Percentiles rank a stretch among this genome's conserved stretches.
phyloP scores from a whole-genome alignment of 1,140 invertebrate species.

The Heliothis subflexa region DNA sequence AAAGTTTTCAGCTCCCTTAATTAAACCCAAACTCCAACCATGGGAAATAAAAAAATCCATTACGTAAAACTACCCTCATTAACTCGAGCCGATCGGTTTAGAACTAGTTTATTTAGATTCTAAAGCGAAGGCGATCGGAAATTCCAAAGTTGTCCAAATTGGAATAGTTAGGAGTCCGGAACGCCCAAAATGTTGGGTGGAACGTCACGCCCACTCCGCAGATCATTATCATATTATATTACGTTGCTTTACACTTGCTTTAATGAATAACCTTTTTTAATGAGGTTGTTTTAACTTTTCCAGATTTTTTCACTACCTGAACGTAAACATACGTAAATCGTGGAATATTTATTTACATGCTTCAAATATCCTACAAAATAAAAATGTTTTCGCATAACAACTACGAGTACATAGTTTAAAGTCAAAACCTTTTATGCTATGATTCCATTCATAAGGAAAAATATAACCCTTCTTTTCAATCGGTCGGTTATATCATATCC shows the following conservation, averaged over 20 bases:
- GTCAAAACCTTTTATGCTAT: too few species aligned
- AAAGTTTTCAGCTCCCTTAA: not conserved
- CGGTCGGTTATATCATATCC: too few species aligned
- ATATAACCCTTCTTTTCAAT: too few species aligned
- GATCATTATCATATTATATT: conserved; percentile 34
- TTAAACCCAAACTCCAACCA: not conserved
- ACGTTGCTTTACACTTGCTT: conserved; percentile 1
- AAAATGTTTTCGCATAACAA: too few species aligned
- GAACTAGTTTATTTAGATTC: conserved; percentile 44
- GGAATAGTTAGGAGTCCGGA: conserved; percentile 42
- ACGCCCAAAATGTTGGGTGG: conserved; percentile 1
- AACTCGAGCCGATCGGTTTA: conserved; percentile 24
- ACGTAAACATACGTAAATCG: too few species aligned
- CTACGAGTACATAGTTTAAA: too few species aligned
- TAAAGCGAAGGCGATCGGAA: conserved; percentile 40
- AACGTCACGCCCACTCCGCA: not conserved
- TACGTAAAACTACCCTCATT: conserved; percentile 32
- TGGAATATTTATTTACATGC: too few species aligned
- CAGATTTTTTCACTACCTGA: too few species aligned
- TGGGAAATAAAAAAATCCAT: conserved; percentile 1
- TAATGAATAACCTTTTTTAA: conserved; percentile 16
- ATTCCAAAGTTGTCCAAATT: conserved; percentile 45
- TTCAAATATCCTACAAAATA: too few species aligned
- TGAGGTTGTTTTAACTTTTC: not conserved
- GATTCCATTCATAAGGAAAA: too few species aligned